phyloP scores from a whole-genome alignment of 2,797 vertebrate genomes.

The Scleropages formosus region DNA sequence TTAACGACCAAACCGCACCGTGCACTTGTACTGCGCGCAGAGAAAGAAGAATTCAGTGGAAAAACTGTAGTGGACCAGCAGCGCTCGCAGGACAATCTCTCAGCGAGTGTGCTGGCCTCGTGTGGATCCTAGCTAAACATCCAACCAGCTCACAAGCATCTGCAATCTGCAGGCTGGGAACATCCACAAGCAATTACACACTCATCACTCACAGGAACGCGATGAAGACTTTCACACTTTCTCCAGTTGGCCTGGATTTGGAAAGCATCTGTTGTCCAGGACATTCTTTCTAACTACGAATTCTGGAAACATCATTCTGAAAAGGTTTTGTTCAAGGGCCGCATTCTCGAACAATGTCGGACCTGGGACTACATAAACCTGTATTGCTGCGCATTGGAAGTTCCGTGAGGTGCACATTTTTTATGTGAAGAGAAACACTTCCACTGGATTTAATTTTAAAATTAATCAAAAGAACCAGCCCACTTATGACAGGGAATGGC shows the following conservation, averaged over 20 bases:
- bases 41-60: too few species aligned
- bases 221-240: slow-evolving; percentile 13
- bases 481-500: too few species aligned
- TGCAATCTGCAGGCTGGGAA: slow-evolving; percentile 16
- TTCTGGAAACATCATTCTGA: background rate
- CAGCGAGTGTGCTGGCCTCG: too few species aligned
- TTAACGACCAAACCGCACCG: too few species aligned
- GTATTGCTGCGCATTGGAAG: background rate
- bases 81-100: too few species aligned
- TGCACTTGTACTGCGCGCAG: too few species aligned
- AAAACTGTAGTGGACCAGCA: too few species aligned
- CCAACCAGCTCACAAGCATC: background rate
- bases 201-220: background rate
- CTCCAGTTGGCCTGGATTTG: background rate
- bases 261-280: background rate
- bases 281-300: slow-evolving; percentile 17
- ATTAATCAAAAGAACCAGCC: too few species aligned
- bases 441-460: too few species aligned
- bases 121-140: too few species aligned
- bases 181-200: slow-evolving; percentile 19
- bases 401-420: too few species aligned
- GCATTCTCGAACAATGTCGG: background rate
- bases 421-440: too few species aligned
- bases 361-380: background rate
- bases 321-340: background rate